These are phyloP conservation scores for Asarcornis scutulata DNA, from an alignment of 2,113 vertebrate genomes.

Conservation along the genomic window DNA sequence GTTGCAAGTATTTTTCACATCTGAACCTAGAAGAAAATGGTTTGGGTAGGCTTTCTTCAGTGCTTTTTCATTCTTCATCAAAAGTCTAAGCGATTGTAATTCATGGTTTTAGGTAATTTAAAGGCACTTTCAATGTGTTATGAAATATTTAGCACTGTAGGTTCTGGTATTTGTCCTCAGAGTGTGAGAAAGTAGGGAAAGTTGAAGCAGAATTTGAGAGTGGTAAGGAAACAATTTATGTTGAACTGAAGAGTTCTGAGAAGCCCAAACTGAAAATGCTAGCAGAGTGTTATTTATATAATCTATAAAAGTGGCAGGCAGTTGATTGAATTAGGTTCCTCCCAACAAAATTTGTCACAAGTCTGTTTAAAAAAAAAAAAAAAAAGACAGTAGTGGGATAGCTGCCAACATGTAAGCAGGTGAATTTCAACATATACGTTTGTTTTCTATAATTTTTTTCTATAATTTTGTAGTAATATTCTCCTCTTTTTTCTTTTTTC, in stretches of 20 bases:
- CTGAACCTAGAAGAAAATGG: not conserved
- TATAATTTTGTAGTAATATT: constrained; percentile 52
- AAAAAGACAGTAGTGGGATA: not conserved
- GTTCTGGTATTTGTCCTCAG: not conserved
- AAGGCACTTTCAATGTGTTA: not conserved
- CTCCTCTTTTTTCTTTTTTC: constrained; percentile 67
- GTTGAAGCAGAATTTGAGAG: not conserved
- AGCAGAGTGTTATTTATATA: not conserved
- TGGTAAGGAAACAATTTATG: not conserved
- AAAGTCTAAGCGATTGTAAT: not conserved
- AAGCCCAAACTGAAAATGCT: not conserved
- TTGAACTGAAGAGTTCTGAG: not conserved
- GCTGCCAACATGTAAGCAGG: not conserved
- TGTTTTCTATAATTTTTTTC: constrained; percentile 44
- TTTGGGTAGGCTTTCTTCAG: not conserved
- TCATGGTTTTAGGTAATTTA: not conserved
- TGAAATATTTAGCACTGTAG: not conserved
- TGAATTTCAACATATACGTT: constrained; percentile 53
- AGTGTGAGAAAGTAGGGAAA: not conserved
- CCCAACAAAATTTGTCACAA: not conserved
- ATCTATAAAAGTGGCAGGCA: not conserved
- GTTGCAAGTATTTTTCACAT: not conserved
- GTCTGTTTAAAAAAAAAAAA: not conserved
- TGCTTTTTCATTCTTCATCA: not conserved
- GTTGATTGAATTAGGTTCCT: not conserved